Evolutionary conservation across 2,888 invertebrate genomes (phyloP).

Genomic region (Heliconius sara): DNA sequence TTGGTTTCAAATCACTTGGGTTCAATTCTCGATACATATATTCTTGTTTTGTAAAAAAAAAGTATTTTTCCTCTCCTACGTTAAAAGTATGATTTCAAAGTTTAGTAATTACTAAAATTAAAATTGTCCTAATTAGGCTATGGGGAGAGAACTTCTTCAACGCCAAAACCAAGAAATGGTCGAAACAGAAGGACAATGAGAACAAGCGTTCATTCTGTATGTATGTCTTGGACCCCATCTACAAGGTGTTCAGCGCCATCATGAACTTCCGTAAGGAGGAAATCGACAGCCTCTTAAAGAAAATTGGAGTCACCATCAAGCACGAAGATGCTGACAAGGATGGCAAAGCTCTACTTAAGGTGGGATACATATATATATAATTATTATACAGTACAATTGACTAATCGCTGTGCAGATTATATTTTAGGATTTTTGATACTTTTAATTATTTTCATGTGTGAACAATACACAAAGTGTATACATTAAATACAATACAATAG

Average conservation of each 20-base stretch:
- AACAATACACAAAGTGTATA: not conserved
- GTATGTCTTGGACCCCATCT: slow-evolving; percentile 99
- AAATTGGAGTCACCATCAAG: slow-evolving; percentile 95
- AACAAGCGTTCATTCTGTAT: slow-evolving; percentile 99
- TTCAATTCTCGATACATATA: too few species aligned
- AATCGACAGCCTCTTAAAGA: slow-evolving; percentile 92
- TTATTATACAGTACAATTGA: too few species aligned
- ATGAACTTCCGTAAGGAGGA: slow-evolving; percentile 99
- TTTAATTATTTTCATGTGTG: too few species aligned
- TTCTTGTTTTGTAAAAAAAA: too few species aligned
- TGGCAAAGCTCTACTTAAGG: slow-evolving; percentile 97
- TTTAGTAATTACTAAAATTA: not conserved
- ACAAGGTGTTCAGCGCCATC: slow-evolving; percentile 92
- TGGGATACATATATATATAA: slow-evolving; percentile 54
- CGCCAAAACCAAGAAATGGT: slow-evolving; percentile 98
- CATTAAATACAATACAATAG: too few species aligned
- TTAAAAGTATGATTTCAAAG: not conserved
- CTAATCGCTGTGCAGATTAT: too few species aligned
- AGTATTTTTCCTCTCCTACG: too few species aligned
- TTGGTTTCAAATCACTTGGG: too few species aligned
- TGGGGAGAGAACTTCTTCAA: slow-evolving; percentile 99
- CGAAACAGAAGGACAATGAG: slow-evolving; percentile 93
- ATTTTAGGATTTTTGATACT: too few species aligned
- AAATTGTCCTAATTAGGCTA: slow-evolving; percentile 70
- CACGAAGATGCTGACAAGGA: slow-evolving; percentile 98